Evolutionary conservation across 2,797 vertebrate genomes (phyloP).

Genomic region (Mormyrops boulengeri): DNA sequence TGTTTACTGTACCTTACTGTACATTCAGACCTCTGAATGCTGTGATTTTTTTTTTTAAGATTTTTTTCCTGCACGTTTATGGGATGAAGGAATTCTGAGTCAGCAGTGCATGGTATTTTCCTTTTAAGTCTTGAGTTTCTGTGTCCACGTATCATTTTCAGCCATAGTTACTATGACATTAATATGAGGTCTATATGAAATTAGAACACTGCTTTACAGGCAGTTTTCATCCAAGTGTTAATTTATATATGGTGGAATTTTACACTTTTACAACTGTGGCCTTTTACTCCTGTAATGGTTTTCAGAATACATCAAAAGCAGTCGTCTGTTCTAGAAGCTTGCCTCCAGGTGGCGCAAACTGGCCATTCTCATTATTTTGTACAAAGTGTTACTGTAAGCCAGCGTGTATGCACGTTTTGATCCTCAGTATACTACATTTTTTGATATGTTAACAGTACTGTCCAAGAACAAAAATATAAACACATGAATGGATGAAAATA

Average conservation of each 20-base stretch:
- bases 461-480: neutral
- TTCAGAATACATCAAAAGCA: neutral
- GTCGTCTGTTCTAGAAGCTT: neutral
- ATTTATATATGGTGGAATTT: neutral
- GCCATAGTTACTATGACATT: neutral
- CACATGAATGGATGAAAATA: neutral
- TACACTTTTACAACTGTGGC: neutral
- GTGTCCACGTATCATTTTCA: neutral
- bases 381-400: neutral
- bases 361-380: neutral
- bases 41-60: neutral
- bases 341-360: neutral
- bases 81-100: neutral
- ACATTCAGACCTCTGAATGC: neutral
- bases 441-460: neutral
- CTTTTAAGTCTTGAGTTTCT: neutral
- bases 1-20: neutral
- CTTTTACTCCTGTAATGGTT: neutral
- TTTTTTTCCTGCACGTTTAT: neutral
- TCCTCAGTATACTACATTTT: neutral
- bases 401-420: neutral
- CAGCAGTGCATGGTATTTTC: neutral
- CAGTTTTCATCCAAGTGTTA: neutral
- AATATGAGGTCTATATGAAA: neutral
- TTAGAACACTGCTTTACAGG: neutral